Evolutionary conservation across 2,113 vertebrate species (phyloP).

Genomic region (Alligator sinensis): DNA sequence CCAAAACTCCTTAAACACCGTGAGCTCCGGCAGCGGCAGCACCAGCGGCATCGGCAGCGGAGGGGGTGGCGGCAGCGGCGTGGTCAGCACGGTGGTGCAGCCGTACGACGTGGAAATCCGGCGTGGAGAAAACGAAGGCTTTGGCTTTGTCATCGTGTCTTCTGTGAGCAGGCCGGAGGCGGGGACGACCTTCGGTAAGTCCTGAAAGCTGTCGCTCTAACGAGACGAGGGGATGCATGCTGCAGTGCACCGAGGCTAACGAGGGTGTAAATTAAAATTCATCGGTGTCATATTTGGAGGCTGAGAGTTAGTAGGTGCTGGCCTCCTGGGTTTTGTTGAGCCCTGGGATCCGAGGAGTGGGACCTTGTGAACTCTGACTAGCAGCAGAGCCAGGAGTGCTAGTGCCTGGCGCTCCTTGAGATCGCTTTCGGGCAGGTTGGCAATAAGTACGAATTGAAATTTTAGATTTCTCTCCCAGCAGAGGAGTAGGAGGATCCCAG

Average conservation of each 20-base stretch:
- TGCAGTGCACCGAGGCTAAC: rapidly evolving
- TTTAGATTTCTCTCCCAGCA: background rate
- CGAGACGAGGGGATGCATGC: rapidly evolving
- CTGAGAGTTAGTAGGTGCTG: background rate
- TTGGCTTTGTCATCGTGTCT: constrained; percentile 97
- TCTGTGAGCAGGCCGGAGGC: constrained; percentile 95
- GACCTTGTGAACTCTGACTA: background rate
- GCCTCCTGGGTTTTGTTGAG: constrained; percentile 27
- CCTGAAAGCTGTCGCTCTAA: rapidly evolving
- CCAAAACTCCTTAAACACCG: constrained; percentile 97
- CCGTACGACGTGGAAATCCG: constrained; percentile 97
- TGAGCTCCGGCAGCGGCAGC: constrained; percentile 96
- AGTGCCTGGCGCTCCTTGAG: background rate
- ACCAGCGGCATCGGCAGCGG: constrained; percentile 95
- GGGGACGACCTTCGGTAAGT: constrained; percentile 96
- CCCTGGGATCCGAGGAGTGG: background rate
- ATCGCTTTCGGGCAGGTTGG: background rate
- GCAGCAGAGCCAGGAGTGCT: background rate
- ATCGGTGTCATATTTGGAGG: background rate
- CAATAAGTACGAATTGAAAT: background rate
- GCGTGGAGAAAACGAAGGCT: constrained; percentile 95
- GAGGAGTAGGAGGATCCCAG: background rate
- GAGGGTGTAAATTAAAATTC: background rate
- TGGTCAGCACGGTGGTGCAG: constrained; percentile 85
- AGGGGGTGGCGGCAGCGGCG: constrained; percentile 85